Percentiles rank a stretch among this genome's conserved stretches.
phyloP scores from a whole-genome alignment of 2,888 invertebrate genomes.

The Helleia helle region DNA sequence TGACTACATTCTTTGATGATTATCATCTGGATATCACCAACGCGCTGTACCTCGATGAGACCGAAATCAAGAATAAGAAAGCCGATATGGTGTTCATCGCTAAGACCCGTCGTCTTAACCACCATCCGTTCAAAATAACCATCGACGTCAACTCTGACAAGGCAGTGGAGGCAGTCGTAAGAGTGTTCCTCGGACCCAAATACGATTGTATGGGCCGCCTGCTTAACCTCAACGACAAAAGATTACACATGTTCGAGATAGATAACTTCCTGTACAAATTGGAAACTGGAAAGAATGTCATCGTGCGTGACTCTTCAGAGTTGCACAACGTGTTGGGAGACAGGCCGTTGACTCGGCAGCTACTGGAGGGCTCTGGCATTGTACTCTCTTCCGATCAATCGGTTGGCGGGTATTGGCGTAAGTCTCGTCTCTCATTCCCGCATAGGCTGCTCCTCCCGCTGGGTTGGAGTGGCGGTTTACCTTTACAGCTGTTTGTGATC shows the following conservation, averaged over 20 bases:
- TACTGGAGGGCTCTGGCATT: constrained; percentile 33
- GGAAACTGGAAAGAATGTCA: constrained; percentile 77
- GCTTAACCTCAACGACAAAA: constrained; percentile 59
- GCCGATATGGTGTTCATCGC: constrained; percentile 66
- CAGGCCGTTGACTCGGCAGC: constrained; percentile 54
- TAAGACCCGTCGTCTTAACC: constrained; percentile 77
- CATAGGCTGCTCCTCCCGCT: constrained; percentile 81
- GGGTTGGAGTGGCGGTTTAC: constrained; percentile 77
- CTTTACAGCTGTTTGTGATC: constrained; percentile 77
- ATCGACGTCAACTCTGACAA: constrained; percentile 73
- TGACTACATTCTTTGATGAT: constrained; percentile 80
- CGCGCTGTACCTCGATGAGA: constrained; percentile 65
- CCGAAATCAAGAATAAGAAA: constrained; percentile 60
- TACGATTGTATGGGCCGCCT: constrained; percentile 77
- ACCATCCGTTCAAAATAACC: constrained; percentile 76
- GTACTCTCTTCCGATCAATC: constrained; percentile 61
- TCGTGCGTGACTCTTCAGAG: constrained; percentile 79
- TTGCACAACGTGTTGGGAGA: constrained; percentile 77
- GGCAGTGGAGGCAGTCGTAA: constrained; percentile 74
- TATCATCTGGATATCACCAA: constrained; percentile 79
- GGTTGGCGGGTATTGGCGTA: constrained; percentile 71
- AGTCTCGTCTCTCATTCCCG: constrained; percentile 74
- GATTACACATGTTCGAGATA: constrained; percentile 57
- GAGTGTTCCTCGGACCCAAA: constrained; percentile 82
- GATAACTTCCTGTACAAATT: constrained; percentile 75